Percentiles rank a stretch among this genome's conserved stretches.
Evolutionary conservation across 2,888 invertebrate species (phyloP).

Genomic region (Cheilosia soror): DNA sequence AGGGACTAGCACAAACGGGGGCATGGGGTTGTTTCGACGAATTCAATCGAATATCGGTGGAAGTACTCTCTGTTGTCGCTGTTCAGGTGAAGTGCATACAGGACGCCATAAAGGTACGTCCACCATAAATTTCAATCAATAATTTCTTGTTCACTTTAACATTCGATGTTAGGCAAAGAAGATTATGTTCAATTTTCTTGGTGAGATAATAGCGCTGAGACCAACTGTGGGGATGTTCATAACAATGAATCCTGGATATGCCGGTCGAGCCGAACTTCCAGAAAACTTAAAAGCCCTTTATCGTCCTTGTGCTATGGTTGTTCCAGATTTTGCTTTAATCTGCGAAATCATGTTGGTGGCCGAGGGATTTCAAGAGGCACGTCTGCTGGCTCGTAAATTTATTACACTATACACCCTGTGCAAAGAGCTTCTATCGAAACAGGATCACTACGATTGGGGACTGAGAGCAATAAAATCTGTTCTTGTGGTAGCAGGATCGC

Average conservation of each 20-base stretch:
- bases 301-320: slow-evolving; percentile 97
- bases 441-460: slow-evolving; percentile 99
- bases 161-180: slow-evolving; percentile 86
- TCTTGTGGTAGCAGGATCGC: slow-evolving; percentile 95
- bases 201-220: slow-evolving; percentile 90
- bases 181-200: slow-evolving; percentile 92
- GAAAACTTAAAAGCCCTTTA: slow-evolving; percentile 91
- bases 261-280: slow-evolving; percentile 94
- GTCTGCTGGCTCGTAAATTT: slow-evolving; percentile 95
- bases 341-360: slow-evolving; percentile 99
- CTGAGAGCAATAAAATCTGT: slow-evolving; percentile 97
- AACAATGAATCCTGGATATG: slow-evolving; percentile 98
- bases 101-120: slow-evolving; percentile 90
- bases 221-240: slow-evolving; percentile 95
- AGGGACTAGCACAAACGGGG: slow-evolving; percentile 88
- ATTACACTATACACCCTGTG: slow-evolving; percentile 96
- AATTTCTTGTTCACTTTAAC: slow-evolving; percentile 1
- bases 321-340: slow-evolving; percentile 97
- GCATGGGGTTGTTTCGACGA: slow-evolving; percentile 99
- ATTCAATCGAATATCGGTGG: slow-evolving; percentile 97
- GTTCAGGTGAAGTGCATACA: slow-evolving; percentile 95
- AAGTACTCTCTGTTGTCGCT: slow-evolving; percentile 97
- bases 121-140: slow-evolving; percentile 28
- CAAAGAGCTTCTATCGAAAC: slow-evolving; percentile 94
- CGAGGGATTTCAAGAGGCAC: slow-evolving; percentile 97